Evolutionary conservation across 2,797 vertebrate species (phyloP).

Genomic region (Mormyrops attenuatus): DNA sequence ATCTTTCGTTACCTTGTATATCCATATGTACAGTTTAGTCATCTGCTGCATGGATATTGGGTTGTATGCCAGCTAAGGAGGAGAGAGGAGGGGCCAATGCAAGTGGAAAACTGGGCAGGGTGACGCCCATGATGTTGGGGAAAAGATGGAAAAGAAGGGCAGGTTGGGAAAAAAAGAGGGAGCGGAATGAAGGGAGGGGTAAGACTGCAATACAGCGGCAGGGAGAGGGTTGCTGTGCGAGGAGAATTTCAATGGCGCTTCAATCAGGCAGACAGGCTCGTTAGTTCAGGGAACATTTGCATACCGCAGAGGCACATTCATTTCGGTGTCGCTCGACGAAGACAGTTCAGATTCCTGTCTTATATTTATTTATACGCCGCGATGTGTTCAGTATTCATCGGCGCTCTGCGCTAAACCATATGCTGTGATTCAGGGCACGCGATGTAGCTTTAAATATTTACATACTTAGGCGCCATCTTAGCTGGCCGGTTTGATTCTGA

Average conservation of each 20-base stretch:
- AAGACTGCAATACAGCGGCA: slow-evolving; percentile 4
- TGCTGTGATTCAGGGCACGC: background rate
- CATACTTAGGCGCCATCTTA: background rate
- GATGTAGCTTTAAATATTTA: slow-evolving; percentile 20
- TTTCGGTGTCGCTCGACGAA: slow-evolving; percentile 63
- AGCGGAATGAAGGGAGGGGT: slow-evolving; percentile 34
- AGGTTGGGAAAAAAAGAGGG: slow-evolving; percentile 30
- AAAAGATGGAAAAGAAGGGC: background rate
- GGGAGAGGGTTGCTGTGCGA: slow-evolving; percentile 54
- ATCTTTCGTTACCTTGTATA: background rate
- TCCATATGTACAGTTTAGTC: background rate
- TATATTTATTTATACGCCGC: slow-evolving; percentile 58
- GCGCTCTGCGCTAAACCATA: slow-evolving; percentile 25
- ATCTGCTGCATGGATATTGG: background rate
- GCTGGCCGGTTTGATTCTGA: background rate
- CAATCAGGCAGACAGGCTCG: slow-evolving; percentile 72
- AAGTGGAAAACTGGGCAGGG: background rate
- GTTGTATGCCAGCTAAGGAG: background rate
- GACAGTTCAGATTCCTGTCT: slow-evolving; percentile 64
- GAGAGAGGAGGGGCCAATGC: background rate
- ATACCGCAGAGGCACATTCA: slow-evolving; percentile 68
- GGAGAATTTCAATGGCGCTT: slow-evolving; percentile 75
- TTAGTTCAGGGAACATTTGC: slow-evolving; percentile 73
- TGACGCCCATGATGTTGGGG: background rate
- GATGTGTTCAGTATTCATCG: slow-evolving; percentile 35